Percentiles rank a stretch among this genome's conserved stretches.
Evolutionary conservation across 2,113 vertebrate species (phyloP).

Genomic region (Phasianus colchicus): DNA sequence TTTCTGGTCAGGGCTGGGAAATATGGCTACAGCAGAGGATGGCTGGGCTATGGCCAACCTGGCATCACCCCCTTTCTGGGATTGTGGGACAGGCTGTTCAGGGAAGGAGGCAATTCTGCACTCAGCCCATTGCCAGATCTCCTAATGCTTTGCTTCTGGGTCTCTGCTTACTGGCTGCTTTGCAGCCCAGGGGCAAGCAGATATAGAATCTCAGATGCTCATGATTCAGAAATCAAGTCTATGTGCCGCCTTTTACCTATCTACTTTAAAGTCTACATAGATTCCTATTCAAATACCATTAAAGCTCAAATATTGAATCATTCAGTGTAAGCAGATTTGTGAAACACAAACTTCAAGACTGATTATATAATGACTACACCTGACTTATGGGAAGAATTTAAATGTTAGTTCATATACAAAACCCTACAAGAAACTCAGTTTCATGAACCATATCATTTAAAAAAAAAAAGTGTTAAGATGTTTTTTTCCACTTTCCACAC

Average conservation of each 20-base stretch:
- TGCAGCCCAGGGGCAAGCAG: fast-evolving
- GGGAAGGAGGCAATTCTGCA: too few relatives aligned
- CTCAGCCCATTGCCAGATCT: neutral
- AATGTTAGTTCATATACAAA: neutral
- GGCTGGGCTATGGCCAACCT: neutral
- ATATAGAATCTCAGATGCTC: neutral
- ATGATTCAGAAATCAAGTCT: conserved; percentile 17
- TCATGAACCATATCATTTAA: neutral
- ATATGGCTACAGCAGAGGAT: neutral
- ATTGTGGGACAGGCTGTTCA: neutral
- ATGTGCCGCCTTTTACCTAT: neutral
- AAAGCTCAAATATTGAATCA: conserved; percentile 55
- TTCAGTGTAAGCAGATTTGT: conserved; percentile 49
- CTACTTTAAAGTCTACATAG: neutral
- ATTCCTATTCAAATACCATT: conserved; percentile 58
- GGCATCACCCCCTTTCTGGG: neutral
- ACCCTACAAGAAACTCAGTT: neutral
- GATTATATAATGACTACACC: conserved; percentile 12
- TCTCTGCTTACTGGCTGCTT: neutral
- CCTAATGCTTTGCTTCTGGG: neutral
- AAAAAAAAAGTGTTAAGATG: neutral
- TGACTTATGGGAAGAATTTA: conserved; percentile 34
- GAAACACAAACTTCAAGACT: conserved; percentile 40
- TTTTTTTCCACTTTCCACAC: conserved; percentile 8
- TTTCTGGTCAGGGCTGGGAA: neutral